Base-by-base conservation (phyloP, 2,113 vertebrate genomes). In the Bos taurus region DNA sequence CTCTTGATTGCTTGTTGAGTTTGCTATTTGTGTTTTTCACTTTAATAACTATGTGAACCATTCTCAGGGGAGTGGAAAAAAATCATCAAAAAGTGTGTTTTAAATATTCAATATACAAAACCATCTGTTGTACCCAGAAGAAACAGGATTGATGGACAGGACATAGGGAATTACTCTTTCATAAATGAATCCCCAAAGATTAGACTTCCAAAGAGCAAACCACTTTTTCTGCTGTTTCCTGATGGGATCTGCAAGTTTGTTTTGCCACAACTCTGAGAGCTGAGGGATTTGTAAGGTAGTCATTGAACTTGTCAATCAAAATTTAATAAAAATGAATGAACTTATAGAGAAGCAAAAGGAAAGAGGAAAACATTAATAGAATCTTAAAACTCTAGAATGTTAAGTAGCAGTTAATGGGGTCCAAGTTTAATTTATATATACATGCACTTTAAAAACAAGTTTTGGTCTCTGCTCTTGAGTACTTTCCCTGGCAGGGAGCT, bases 241-340 rank as follows among this genome's bases (percentile, higher is more conserved):
- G 43, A 14, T 90, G 60, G n/a, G n/a, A 86, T 4, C 17, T 92
- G 71, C 19, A 85, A 96, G 60, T 78, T 84, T 67, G 19, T 82
- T 90, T 94, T 93, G 40, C 26, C 2, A 82, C 48, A 54, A 91
- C 14, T 89, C 12, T 71, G 10, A 88, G 28, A 67, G 7, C 59
- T 46, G 26, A 94, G 74, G n/a, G 56, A 77, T 84, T 96, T 91
- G 9, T 92, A 95, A 95, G 40, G 59, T 67, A 50, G 57, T 85
- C 77, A 71, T 48, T 95, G 82, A 95, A 94, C 15, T 77, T 92
- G 30, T 86, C 81, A 95, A 2, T 96, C 77, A 96, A 93, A 96
- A 91, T 93, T 28, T 82, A 92, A 64, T 83, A 64, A 10, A 93
- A 82, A 94, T 93, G 26, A 6, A 71, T 94, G 36, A 84, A 14